These are phyloP conservation scores for Teleopsis dalmanni DNA, from an alignment of 1,140 invertebrate genomes.

Conservation along the genomic window DNA sequence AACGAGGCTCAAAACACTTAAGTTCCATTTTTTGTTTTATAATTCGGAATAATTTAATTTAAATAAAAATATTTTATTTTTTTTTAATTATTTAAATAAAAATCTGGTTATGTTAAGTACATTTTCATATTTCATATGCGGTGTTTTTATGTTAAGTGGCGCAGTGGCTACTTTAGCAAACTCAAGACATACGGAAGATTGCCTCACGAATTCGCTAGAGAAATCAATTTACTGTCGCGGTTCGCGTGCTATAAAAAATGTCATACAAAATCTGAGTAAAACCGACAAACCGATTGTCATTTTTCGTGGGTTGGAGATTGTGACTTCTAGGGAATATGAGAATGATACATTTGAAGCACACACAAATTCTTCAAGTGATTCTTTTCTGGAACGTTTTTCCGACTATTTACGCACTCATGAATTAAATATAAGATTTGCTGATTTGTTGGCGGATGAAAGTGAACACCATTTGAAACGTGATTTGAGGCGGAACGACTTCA, in stretches of 20 bases:
- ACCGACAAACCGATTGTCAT: constrained; percentile 31
- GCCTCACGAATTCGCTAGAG: constrained; percentile 22
- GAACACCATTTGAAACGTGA: constrained; percentile 9
- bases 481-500: constrained; percentile 6
- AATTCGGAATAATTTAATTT: background rate
- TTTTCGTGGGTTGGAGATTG: constrained; percentile 36
- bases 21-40: background rate
- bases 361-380: constrained; percentile 1
- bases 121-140: background rate
- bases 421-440: constrained; percentile 59
- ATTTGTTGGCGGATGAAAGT: constrained; percentile 42
- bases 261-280: constrained; percentile 30
- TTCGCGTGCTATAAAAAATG: constrained; percentile 28
- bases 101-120: too few species aligned
- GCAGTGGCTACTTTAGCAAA: background rate
- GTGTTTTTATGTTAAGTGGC: background rate
- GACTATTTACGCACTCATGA: constrained; percentile 62
- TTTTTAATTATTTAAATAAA: too few species aligned
- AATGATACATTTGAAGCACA: constrained; percentile 12
- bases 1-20: background rate
- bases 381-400: constrained; percentile 49
- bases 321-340: constrained; percentile 31
- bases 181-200: background rate
- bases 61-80: background rate
- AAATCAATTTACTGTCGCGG: constrained; percentile 35